Base-by-base conservation (phyloP, 2,888 invertebrate species). In the Acanthoscelides obtectus region DNA sequence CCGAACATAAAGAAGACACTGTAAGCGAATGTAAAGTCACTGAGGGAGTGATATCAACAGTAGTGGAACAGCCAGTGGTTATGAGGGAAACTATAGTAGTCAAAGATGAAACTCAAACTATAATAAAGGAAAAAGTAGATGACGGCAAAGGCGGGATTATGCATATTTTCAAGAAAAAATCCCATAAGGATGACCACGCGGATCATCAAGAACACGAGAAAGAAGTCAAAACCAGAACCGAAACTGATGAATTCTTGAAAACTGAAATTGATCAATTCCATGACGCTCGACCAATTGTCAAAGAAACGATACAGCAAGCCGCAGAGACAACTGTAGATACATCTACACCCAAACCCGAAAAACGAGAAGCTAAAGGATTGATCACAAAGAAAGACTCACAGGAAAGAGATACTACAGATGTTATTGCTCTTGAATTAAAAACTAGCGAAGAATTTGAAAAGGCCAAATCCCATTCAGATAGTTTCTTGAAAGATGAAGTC, bases 401-500 rank as follows among this genome's bases (percentile, higher is more conserved):
- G 17, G 3, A 67, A 25, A 21, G 25, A 65, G 64, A 4, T 67
- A 17, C 64, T 69, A 12, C 45, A 45, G 45, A 45, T 45, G 45
- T 12, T 45, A 45, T 12, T 45, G 45, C n/a, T n/a, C n/a, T 45
- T 12, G 45, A 45, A 4, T 12, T 12, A 3, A 45, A 45, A 12
- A 45, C 1, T 45, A 45, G 17, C 12, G 45, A 45, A 12, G 8
- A 45, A 12, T 45, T 45, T 45, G 66, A 64, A 19, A 65, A 69
- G 66, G 65, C 17, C 21, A 63, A 68, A 45, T 6, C 21, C 22
- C 64, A 78, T n/a, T 75, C 77, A 6, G 74, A 76, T 17, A 66
- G 67, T 19, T 81, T 81, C 66, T 68, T 80, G 17, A 72, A 73
- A 70, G 69, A 73, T 67, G 80, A 80, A 76, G 70, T 79, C 70